Conservation (phyloP, 2,113 vertebrate genomes). For the Lynx canadensis region DNA sequence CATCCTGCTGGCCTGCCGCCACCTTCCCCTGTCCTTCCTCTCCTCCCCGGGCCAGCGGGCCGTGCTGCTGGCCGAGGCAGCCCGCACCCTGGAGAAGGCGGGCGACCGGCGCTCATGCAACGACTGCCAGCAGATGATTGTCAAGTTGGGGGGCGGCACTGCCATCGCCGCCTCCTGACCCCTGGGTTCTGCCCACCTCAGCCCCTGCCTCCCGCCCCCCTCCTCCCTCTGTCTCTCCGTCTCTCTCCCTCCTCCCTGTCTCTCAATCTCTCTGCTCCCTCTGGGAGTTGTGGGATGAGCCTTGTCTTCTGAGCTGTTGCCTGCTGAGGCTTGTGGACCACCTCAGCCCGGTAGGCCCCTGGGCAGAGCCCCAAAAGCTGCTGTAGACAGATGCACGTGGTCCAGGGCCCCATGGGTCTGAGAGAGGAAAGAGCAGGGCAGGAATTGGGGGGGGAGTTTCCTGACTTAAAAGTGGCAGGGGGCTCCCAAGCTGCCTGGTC, state of each 20-base stretch:
- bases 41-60: constrained; percentile 95
- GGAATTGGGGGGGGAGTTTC: neutral
- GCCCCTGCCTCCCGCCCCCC: neutral
- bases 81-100: constrained; percentile 96
- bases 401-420: neutral
- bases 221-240: neutral
- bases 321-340: neutral
- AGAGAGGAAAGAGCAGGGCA: neutral
- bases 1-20: constrained; percentile 96
- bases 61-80: constrained; percentile 95
- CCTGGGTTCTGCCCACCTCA: rapidly evolving
- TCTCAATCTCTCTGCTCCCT: neutral
- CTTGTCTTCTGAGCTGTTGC: neutral
- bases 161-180: constrained; percentile 94
- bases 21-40: constrained; percentile 96
- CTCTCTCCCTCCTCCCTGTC: neutral
- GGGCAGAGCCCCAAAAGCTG: neutral
- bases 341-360: neutral
- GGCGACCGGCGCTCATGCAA: constrained; percentile 96
- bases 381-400: neutral
- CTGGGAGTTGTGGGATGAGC: neutral
- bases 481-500: neutral
- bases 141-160: constrained; percentile 94
- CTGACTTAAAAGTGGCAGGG: neutral
- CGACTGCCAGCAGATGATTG: constrained; percentile 97